phyloP scores from a whole-genome alignment of 2,113 vertebrate species.

The Plectropomus leopardus region DNA sequence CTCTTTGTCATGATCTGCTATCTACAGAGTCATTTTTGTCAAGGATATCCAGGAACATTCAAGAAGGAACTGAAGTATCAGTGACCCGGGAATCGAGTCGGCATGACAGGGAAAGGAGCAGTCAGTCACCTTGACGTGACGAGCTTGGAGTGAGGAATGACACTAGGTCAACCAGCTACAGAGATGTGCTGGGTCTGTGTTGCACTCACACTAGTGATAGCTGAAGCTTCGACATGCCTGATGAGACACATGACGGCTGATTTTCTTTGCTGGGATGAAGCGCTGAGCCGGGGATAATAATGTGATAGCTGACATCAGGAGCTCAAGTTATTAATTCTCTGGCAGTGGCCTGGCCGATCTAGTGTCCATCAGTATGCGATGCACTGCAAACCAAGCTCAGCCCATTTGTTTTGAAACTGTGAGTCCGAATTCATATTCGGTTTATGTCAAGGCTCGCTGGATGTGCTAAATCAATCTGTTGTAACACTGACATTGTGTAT shows the following conservation, averaged over 20 bases:
- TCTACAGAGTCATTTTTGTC: constrained; percentile 37
- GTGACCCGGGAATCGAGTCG: constrained; percentile 32
- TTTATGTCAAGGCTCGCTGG: constrained; percentile 29
- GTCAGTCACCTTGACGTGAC: constrained; percentile 41
- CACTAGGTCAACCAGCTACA: constrained; percentile 36
- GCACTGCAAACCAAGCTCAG: constrained; percentile 13
- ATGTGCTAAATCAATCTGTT: constrained; percentile 40
- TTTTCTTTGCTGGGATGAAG: constrained; percentile 22
- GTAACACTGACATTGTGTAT: constrained; percentile 27
- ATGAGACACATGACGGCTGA: constrained; percentile 23
- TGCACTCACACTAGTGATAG: constrained; percentile 23
- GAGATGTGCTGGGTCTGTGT: constrained; percentile 16
- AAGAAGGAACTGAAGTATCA: constrained; percentile 38
- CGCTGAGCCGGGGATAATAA: constrained; percentile 46
- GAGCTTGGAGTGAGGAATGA: constrained; percentile 20
- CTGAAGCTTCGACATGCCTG: constrained; percentile 47
- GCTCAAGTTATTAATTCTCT: constrained; percentile 47
- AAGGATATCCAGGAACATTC: constrained; percentile 34
- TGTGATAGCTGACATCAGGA: constrained; percentile 44
- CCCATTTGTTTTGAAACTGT: constrained; percentile 39
- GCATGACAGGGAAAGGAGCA: constrained; percentile 38
- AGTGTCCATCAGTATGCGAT: constrained; percentile 46
- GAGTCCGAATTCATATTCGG: constrained; percentile 27
- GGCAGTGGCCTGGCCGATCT: constrained; percentile 11
- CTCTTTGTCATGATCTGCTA: constrained; percentile 27